Conservation (phyloP, 2,888 invertebrate species). For the Apamea epomidion region DNA sequence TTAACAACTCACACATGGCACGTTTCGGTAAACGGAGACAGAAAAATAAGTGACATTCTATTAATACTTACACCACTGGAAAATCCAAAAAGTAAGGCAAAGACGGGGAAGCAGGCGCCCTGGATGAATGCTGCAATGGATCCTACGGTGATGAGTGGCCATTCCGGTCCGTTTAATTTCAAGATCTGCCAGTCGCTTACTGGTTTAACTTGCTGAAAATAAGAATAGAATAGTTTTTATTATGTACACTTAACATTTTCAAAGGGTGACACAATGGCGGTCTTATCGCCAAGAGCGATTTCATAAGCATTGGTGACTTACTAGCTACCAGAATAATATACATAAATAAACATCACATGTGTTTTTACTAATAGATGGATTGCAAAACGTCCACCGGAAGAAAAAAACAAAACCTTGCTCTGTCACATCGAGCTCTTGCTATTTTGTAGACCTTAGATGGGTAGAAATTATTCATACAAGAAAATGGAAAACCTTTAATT, state of each 20-base stretch:
- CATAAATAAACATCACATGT: background rate
- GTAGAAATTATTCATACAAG: background rate
- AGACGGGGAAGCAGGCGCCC: constrained; percentile 92
- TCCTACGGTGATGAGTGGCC: constrained; percentile 91
- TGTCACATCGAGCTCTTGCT: background rate
- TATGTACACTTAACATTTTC: too few relatives aligned
- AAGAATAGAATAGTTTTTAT: too few relatives aligned
- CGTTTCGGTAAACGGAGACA: background rate
- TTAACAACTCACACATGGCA: background rate
- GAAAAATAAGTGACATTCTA: background rate
- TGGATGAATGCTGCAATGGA: constrained; percentile 91
- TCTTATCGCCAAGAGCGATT: too few relatives aligned
- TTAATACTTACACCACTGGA: constrained; percentile 89
- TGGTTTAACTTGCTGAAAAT: constrained; percentile 75
- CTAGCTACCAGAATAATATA: background rate
- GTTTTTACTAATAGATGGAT: background rate
- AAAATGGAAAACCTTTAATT: background rate
- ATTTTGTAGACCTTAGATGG: background rate
- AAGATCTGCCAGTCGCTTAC: constrained; percentile 89
- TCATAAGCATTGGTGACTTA: background rate
- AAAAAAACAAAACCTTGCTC: background rate
- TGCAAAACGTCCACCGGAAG: too few relatives aligned
- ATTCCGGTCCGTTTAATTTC: constrained; percentile 92
- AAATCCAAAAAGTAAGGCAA: constrained; percentile 93
- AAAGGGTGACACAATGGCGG: too few relatives aligned